Conservation (phyloP, 1,140 invertebrate species). For the Triops longicaudatus region DNA sequence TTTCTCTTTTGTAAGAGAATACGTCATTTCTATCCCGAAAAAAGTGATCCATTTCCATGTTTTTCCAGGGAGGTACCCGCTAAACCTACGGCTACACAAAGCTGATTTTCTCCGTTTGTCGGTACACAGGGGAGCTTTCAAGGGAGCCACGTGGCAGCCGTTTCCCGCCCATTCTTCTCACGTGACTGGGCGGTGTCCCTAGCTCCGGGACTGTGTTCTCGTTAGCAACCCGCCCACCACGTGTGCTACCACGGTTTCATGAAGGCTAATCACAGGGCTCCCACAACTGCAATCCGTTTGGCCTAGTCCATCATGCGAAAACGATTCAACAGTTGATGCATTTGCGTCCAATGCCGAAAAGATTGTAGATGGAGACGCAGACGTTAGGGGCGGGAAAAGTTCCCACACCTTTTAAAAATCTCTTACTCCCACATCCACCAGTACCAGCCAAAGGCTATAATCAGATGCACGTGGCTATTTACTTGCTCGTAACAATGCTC, state of each 20-base stretch:
- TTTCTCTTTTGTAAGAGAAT: background rate
- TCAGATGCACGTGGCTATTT: background rate
- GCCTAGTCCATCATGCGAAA: background rate
- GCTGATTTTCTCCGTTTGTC: constrained; percentile 11
- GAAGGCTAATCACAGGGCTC: constrained; percentile 6
- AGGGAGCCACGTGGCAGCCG: constrained; percentile 3
- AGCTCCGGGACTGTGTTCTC: background rate
- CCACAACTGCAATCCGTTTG: background rate
- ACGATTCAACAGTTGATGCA: constrained; percentile 11
- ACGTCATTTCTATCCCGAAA: background rate
- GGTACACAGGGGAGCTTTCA: background rate
- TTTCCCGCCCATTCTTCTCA: constrained; percentile 14
- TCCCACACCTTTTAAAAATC: background rate
- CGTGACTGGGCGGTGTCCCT: constrained; percentile 1
- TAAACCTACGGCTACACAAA: background rate
- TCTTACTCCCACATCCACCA: background rate
- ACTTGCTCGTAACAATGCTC: background rate
- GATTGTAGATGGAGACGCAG: background rate
- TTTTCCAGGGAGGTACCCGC: constrained; percentile 9
- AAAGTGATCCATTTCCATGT: constrained; percentile 12
- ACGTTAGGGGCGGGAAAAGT: constrained; percentile 10
- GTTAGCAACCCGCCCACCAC: constrained; percentile 13
- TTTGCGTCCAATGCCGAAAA: background rate
- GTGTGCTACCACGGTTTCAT: background rate
- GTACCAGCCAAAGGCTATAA: constrained; percentile 10